These are phyloP conservation scores for Megalops atlanticus DNA, from an alignment of 2,113 vertebrate species.

Conservation along the genomic window DNA sequence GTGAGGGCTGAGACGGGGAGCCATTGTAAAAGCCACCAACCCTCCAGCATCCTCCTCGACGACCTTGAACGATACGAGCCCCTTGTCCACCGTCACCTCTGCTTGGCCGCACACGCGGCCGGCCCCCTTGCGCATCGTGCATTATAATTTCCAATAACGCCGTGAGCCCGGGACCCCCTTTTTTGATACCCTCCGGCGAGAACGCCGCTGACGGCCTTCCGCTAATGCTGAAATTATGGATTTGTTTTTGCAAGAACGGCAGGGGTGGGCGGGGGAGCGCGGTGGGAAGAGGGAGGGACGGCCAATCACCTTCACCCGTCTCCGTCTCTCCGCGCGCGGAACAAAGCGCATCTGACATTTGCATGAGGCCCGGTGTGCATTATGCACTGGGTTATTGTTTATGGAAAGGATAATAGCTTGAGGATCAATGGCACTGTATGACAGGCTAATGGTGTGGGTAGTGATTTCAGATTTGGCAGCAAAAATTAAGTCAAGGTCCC, in stretches of 20 bases:
- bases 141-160: constrained; percentile 9
- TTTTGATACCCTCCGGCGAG: constrained; percentile 20
- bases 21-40: too few species aligned
- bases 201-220: neutral
- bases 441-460: constrained; percentile 2
- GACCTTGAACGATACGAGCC: constrained; percentile 8
- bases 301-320: neutral
- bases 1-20: neutral
- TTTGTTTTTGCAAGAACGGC: neutral
- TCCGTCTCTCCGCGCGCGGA: neutral
- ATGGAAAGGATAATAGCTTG: neutral
- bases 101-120: too few species aligned
- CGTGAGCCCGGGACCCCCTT: constrained; percentile 8
- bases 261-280: neutral
- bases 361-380: neutral
- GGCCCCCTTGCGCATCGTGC: neutral
- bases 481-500: constrained; percentile 3
- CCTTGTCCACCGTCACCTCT: neutral
- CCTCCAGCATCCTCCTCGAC: neutral
- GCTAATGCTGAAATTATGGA: constrained; percentile 20
- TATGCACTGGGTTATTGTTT: neutral
- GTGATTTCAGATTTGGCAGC: constrained; percentile 19
- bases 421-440: constrained; percentile 11
- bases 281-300: neutral
- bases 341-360: constrained; percentile 16